Percentiles rank a stretch among this genome's conserved stretches.
phyloP scores from a whole-genome alignment of 2,888 invertebrate genomes.

The Mythimna lalbum region DNA sequence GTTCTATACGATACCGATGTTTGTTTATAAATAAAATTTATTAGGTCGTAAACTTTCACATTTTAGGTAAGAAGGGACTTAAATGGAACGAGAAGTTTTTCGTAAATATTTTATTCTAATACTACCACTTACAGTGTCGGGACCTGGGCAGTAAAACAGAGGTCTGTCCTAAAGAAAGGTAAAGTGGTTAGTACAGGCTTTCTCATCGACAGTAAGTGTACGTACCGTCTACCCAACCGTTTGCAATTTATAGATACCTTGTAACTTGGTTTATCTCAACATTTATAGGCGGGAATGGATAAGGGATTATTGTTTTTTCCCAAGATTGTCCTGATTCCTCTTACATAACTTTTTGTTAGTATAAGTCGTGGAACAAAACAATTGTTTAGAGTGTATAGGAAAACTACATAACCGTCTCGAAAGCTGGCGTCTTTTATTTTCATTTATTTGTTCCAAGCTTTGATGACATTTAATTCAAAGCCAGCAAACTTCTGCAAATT shows the following conservation, averaged over 20 bases:
- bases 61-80: conserved; percentile 36
- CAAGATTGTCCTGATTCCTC: conserved; percentile 55
- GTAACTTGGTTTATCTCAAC: conserved; percentile 57
- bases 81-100: conserved; percentile 46
- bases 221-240: conserved; percentile 29
- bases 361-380: conserved; percentile 32
- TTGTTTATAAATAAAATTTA: conserved; percentile 44
- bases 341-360: conserved; percentile 40
- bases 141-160: conserved; percentile 59
- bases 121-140: conserved; percentile 48
- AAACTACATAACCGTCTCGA: conserved; percentile 21
- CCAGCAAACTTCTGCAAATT: conserved; percentile 1
- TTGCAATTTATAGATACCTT: conserved; percentile 51
- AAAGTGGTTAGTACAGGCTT: conserved; percentile 48
- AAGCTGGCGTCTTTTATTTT: conserved; percentile 15
- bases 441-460: conserved; percentile 21
- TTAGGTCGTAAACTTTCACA: conserved; percentile 40
- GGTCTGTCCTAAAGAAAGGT: conserved; percentile 59
- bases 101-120: conserved; percentile 59
- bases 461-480: conserved; percentile 22
- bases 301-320: conserved; percentile 52
- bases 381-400: conserved; percentile 34
- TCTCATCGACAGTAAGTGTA: conserved; percentile 19
- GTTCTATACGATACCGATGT: conserved; percentile 17
- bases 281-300: conserved; percentile 48